These are phyloP conservation scores for Fundulus diaphanus DNA, from an alignment of 2,797 vertebrate genomes.

Conservation along the genomic window DNA sequence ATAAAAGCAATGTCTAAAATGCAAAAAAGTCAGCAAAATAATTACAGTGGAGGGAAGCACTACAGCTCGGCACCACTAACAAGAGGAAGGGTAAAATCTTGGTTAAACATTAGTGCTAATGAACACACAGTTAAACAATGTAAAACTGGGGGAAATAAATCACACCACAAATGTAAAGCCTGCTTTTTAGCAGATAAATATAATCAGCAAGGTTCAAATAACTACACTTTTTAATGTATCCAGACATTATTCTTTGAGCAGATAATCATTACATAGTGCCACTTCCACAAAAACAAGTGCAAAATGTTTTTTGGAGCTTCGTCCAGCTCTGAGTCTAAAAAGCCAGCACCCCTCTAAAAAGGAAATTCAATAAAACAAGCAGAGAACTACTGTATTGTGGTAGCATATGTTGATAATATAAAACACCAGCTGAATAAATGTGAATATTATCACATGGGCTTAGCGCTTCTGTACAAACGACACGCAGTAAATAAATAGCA, in stretches of 20 bases:
- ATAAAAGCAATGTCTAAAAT: conserved; percentile 91
- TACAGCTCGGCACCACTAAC: conserved; percentile 86
- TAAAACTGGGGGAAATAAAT: not conserved
- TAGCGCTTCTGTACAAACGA: conserved; percentile 59
- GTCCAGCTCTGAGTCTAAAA: conserved; percentile 84
- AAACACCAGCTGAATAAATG: conserved; percentile 47
- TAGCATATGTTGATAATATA: conserved; percentile 38
- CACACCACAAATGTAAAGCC: conserved; percentile 84
- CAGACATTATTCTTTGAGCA: conserved; percentile 58
- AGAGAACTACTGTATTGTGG: not conserved
- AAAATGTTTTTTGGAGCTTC: conserved; percentile 84
- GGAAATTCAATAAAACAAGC: not conserved
- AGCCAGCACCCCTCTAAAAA: conserved; percentile 64
- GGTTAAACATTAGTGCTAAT: conserved; percentile 86
- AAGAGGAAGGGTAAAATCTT: conserved; percentile 85
- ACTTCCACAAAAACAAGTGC: conserved; percentile 69
- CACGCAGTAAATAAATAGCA: conserved; percentile 55
- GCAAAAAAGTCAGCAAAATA: conserved; percentile 83
- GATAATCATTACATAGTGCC: conserved; percentile 19
- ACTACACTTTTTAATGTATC: conserved; percentile 14
- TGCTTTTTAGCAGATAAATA: conserved; percentile 83
- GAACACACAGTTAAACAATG: conserved; percentile 79
- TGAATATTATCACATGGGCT: conserved; percentile 33
- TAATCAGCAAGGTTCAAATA: conserved; percentile 83
- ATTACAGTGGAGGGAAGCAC: conserved; percentile 83